Base-by-base conservation (phyloP, 2,888 invertebrate genomes). In the Troglohyphantes excavatus region DNA sequence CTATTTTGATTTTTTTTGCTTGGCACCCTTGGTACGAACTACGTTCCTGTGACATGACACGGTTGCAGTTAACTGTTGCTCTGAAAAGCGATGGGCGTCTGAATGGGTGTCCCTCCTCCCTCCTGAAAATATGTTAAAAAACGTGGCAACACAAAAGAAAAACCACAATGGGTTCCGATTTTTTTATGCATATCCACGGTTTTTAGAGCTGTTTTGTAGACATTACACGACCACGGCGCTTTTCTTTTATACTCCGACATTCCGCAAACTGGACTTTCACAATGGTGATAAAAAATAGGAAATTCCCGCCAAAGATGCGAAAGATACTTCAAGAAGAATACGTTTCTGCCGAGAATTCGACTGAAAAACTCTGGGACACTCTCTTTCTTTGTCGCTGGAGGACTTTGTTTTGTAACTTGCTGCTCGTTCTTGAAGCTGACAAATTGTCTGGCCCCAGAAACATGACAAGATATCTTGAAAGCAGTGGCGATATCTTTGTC, bases 201-300 rank as follows among this genome's bases (percentile, higher is more conserved):
- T 68, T 81, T 68, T 81, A 26, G 61, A 65, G 72, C 53, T 70
- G 63, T 83, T 73, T 83, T 83, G 73, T 83, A 63, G 73, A 73
- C 83, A 83, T 83, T 73, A 73, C 83, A 68, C 46, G 33, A 82
- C 70, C 82, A 27, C 70, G 59, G 70, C 61, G 9, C 53, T 23
- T n/a, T 39, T 65, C 39, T 78, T 61, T 33, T 76, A 33, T 78
- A 21, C 21, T 46, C 19, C 11, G 39, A 29, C 83, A 83, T 83
- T 83, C 83, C 83, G 29, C 73, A 27, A 2, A 21, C 82, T 29
- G 26, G 26, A 26, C 21, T 39, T 9, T 39, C 13, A 53, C 53
- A n/a, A 53, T n/a, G 53, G 9, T 6, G 9, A 9, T 33, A 33
- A 19, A 46, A n/a, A 29, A 81, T 68, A 59, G 65, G 61, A 68